phyloP scores from a whole-genome alignment of 2,113 vertebrate genomes.

The Macaca mulatta region DNA sequence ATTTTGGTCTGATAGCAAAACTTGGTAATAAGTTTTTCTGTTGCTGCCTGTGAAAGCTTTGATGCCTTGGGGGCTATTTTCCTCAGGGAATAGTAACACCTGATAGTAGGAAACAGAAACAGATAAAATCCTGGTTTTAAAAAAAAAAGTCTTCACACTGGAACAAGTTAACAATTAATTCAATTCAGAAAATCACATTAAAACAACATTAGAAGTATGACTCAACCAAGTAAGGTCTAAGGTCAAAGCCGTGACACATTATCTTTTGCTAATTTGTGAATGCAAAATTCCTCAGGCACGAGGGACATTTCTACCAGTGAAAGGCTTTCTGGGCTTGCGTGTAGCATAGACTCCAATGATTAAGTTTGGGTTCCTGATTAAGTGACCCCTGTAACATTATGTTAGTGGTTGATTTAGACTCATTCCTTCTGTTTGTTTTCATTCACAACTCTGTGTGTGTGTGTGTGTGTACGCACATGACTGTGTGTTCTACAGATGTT shows the following conservation, averaged over 20 bases:
- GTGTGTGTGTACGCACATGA: no score
- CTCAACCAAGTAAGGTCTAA: neutral
- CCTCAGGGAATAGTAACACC: neutral
- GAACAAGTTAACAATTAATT: slow-evolving; percentile 38
- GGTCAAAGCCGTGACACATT: neutral
- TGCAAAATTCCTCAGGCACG: neutral
- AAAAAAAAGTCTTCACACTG: neutral
- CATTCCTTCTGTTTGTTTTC: neutral
- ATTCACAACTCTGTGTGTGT: neutral
- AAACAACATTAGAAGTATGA: slow-evolving; percentile 3
- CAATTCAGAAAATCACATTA: slow-evolving; percentile 42
- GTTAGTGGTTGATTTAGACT: neutral
- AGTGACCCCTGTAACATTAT: neutral
- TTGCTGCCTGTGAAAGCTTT: neutral
- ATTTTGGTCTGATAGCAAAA: neutral
- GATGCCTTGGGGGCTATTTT: neutral
- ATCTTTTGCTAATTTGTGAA: slow-evolving; percentile 29
- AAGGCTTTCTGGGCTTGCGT: neutral
- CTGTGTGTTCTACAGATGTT: neutral
- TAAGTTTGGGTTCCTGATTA: neutral
- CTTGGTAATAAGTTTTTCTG: neutral
- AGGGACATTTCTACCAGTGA: neutral
- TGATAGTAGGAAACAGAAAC: neutral
- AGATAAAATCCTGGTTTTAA: neutral
- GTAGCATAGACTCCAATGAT: neutral